Percentiles rank a stretch among this genome's conserved stretches.
Conservation (phyloP, 2,888 invertebrate species). For the Hedychridium roseum region DNA sequence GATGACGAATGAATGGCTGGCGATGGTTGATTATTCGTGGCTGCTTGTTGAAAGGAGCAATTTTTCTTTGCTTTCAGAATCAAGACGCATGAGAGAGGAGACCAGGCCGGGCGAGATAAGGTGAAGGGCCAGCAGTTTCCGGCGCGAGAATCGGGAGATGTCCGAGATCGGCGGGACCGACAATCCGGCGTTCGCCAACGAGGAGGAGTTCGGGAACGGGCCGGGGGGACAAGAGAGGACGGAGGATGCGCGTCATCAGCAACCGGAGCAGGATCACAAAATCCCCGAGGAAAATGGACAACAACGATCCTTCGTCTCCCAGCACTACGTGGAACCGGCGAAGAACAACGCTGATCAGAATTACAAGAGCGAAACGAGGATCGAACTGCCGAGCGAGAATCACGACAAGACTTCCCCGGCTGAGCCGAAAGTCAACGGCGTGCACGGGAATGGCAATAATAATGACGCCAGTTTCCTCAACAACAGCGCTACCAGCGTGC, state of each 20-base stretch:
- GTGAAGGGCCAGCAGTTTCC: conserved; percentile 32
- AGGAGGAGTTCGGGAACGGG: conserved; percentile 44
- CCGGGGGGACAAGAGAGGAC: conserved; percentile 23
- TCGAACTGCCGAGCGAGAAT: conserved; percentile 54
- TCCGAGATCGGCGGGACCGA: conserved; percentile 55
- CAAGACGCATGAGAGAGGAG: conserved; percentile 50
- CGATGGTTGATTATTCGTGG: too few relatives aligned
- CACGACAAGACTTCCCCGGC: conserved; percentile 42
- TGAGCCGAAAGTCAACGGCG: conserved; percentile 53
- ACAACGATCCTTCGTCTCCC: conserved; percentile 50
- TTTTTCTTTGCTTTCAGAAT: conserved; percentile 35
- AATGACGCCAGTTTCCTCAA: conserved; percentile 61
- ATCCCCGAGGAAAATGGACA: conserved; percentile 46
- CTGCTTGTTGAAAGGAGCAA: conserved; percentile 11
- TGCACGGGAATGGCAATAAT: conserved; percentile 58
- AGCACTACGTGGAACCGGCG: conserved; percentile 54
- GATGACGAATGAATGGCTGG: too few relatives aligned
- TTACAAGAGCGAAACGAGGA: conserved; percentile 55
- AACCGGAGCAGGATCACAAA: conserved; percentile 40
- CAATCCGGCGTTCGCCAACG: conserved; percentile 58
- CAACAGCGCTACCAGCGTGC: conserved; percentile 54
- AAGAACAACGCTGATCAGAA: conserved; percentile 48
- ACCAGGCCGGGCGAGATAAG: conserved; percentile 34
- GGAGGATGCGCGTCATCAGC: conserved; percentile 20
- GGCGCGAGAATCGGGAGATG: conserved; percentile 43